Evolutionary conservation across 2,888 invertebrate species (phyloP).

Genomic region (Drosophila cracens): DNA sequence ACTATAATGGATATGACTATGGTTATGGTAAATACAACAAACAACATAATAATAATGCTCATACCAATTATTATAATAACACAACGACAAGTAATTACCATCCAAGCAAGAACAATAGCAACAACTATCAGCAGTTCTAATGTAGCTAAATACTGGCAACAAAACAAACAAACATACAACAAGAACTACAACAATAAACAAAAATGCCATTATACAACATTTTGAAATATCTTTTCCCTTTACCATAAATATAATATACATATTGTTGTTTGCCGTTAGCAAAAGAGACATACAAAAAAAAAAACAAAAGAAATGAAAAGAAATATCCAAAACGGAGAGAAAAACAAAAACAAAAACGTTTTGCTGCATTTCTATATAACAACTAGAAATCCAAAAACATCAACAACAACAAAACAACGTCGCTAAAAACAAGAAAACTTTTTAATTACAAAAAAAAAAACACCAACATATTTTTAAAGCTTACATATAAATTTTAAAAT

Average conservation of each 20-base stretch:
- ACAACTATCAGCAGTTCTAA: conserved; percentile 83
- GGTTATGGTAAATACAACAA: conserved; percentile 86
- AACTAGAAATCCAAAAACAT: conserved; percentile 48
- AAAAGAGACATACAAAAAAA: conserved; percentile 37
- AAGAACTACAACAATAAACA: conserved; percentile 53
- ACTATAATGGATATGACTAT: conserved; percentile 89
- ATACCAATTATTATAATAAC: conserved; percentile 84
- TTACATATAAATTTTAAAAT: conserved; percentile 52
- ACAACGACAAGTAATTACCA: conserved; percentile 82
- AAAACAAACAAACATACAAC: conserved; percentile 55
- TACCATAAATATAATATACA: conserved; percentile 46
- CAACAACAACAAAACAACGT: conserved; percentile 65
- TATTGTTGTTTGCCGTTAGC: conserved; percentile 75
- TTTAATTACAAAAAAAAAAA: conserved; percentile 50
- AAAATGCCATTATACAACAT: conserved; percentile 51
- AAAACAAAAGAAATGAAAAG: conserved; percentile 62
- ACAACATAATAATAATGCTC: conserved; percentile 84
- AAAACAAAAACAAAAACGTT: conserved; percentile 74
- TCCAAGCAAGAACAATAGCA: conserved; percentile 84
- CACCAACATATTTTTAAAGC: conserved; percentile 47
- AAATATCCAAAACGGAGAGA: conserved; percentile 65
- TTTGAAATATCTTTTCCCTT: conserved; percentile 54
- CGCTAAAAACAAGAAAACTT: conserved; percentile 79
- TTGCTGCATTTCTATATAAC: conserved; percentile 68
- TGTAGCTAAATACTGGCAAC: conserved; percentile 47